Base-by-base conservation (phyloP, 2,113 vertebrate genomes). In the Mormyrus lacerda region DNA sequence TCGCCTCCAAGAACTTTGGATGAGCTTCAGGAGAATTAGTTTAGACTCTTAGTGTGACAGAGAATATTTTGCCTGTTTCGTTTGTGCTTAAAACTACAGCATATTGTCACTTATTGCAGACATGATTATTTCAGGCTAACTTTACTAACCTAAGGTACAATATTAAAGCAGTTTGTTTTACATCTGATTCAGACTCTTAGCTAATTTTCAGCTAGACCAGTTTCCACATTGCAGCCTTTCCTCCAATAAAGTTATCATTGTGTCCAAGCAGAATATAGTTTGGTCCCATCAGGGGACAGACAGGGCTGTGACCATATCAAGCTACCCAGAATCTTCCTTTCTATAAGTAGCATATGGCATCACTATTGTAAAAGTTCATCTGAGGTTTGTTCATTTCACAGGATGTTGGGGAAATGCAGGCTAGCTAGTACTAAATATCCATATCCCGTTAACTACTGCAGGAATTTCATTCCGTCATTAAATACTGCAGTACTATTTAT, bases 21-120 rank as follows among this genome's bases (percentile, higher is more conserved):
- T 92, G 96, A 95, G 96, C 92, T 92, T 93, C 95, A 94, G 95
- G 96, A 94, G 95, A 95, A 96, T 96, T 97, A 97, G 95, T 96
- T 94, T 97, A 95, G 95, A 92, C 90, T 85, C 55, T 87, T 87
- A 90, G 92, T 92, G 92, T 85, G 82, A 89, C 51, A 89, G 92
- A 91, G 91, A 91, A 92, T 91, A 90, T 93, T 90, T 90, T 91
- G 91, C 90, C 83, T 89, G 91, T 92, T 69, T 90, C 88, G 89
- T 84, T 91, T 87, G 91, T 89, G 27, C 53, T 53, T 35, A 87
- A 90, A 87, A 92, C 53, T 44, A 91, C 90, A 93, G 91, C 92
- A 88, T 93, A 91, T 91, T 88, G 91, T 90, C 91, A 92, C 90
- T 93, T 91, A 87, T 27, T 4, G 17, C 24, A 84, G 21, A 17